A percentile compares a stretch with the other conserved stretches of the same genome.
phyloP scores from a whole-genome alignment of 2,113 vertebrate species.

The Corythornis cristatus region DNA sequence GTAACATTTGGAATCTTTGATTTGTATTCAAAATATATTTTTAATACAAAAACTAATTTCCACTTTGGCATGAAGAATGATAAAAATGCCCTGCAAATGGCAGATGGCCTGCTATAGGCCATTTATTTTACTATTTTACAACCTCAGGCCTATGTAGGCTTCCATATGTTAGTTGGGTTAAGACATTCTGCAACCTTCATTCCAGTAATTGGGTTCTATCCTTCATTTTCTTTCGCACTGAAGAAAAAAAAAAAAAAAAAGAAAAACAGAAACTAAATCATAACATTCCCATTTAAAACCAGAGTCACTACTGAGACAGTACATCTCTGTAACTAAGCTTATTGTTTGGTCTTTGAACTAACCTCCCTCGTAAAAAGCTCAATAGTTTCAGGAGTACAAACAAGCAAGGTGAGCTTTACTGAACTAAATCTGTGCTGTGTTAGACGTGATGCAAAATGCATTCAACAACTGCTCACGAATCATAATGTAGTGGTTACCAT shows the following conservation, averaged over 20 bases:
- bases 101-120: constrained; percentile 80
- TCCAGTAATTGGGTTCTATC: constrained; percentile 28
- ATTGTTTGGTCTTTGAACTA: not conserved
- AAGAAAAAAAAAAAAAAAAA: not conserved
- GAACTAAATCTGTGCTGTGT: not conserved
- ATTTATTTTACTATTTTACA: constrained; percentile 84
- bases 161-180: constrained; percentile 75
- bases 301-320: not conserved
- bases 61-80: constrained; percentile 70
- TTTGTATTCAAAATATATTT: constrained; percentile 73
- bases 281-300: not conserved
- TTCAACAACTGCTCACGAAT: constrained; percentile 63
- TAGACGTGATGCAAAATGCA: not conserved
- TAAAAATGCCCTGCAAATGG: constrained; percentile 67
- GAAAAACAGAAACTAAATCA: not conserved
- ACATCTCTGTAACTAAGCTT: not conserved
- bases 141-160: constrained; percentile 65
- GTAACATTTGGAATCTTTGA: constrained; percentile 54
- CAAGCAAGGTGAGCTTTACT: constrained; percentile 21
- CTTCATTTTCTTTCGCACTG: not conserved
- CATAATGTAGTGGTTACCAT: constrained; percentile 53
- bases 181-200: constrained; percentile 59
- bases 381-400: not conserved
- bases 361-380: not conserved
- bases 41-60: constrained; percentile 74